Conservation (phyloP, 1,140 invertebrate genomes). For the Episyrphus balteatus region DNA sequence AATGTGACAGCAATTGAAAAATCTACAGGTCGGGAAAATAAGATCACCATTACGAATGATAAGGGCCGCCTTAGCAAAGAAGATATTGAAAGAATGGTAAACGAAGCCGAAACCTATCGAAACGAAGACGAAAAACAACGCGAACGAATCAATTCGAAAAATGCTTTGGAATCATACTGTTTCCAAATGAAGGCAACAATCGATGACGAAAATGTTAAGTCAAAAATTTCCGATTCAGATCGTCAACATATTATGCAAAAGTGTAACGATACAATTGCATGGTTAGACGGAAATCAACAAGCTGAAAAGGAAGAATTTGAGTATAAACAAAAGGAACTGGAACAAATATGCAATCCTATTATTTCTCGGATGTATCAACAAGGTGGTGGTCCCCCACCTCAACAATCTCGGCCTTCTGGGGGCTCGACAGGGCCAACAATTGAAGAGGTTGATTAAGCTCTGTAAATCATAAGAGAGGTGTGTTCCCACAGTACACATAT, state of each 20-base stretch:
- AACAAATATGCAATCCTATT: constrained; percentile 73
- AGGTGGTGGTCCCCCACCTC: constrained; percentile 44
- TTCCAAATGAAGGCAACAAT: constrained; percentile 93
- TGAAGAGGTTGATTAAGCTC: constrained; percentile 83
- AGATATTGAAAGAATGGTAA: constrained; percentile 95
- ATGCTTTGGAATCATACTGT: constrained; percentile 85
- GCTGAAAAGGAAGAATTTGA: constrained; percentile 88
- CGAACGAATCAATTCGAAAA: constrained; percentile 78
- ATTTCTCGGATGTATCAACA: constrained; percentile 68
- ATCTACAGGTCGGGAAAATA: constrained; percentile 91
- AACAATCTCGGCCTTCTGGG: constrained; percentile 38
- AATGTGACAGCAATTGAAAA: constrained; percentile 83
- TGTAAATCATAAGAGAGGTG: too few relatives aligned
- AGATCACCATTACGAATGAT: constrained; percentile 96
- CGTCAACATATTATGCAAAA: constrained; percentile 76
- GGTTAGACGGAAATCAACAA: constrained; percentile 90
- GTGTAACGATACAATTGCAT: constrained; percentile 83
- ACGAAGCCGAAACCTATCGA: constrained; percentile 89
- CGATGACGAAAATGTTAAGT: constrained; percentile 77
- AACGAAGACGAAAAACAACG: constrained; percentile 83
- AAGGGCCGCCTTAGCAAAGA: constrained; percentile 92
- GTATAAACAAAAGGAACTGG: constrained; percentile 80
- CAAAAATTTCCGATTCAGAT: constrained; percentile 77
- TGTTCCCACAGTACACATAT: background rate
- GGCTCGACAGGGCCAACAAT: constrained; percentile 71